Evolutionary conservation across 2,113 vertebrate species (phyloP).

Genomic region (Bothrops jararaca): DNA sequence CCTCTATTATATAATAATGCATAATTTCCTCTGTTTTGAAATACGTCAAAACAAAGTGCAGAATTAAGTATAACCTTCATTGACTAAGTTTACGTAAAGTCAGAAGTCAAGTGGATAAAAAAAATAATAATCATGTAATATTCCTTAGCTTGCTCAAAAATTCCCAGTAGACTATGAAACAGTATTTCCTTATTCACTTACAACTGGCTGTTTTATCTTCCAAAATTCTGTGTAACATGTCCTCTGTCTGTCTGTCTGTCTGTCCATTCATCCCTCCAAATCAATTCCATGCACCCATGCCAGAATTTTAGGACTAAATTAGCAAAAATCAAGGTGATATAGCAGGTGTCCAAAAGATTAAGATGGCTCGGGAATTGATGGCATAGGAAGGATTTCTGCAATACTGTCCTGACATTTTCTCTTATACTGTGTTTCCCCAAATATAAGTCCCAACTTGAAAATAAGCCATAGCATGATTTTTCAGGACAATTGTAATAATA

Average conservation of each 20-base stretch:
- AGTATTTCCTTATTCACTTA: background rate
- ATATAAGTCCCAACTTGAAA: too few relatives aligned
- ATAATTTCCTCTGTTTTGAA: constrained; percentile 32
- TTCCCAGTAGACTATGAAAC: background rate
- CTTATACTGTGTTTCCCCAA: background rate
- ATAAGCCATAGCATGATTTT: too few relatives aligned
- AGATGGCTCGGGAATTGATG: background rate
- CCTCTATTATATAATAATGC: background rate
- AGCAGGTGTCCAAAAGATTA: background rate
- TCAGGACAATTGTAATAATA: too few relatives aligned
- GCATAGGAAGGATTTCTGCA: background rate
- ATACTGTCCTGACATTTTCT: background rate
- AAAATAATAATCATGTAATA: background rate
- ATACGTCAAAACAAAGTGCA: constrained; percentile 22
- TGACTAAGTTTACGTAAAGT: constrained; percentile 32
- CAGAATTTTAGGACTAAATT: background rate
- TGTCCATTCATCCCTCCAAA: background rate
- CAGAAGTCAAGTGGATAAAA: constrained; percentile 13
- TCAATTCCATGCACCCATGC: background rate
- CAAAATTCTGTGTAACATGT: background rate
- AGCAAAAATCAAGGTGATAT: background rate
- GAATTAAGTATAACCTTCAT: background rate
- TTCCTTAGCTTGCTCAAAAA: background rate
- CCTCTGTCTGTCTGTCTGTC: background rate
- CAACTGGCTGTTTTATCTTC: background rate